Evolutionary conservation across 2,888 invertebrate genomes (phyloP).

Genomic region (Acanthosepion lycidas): DNA sequence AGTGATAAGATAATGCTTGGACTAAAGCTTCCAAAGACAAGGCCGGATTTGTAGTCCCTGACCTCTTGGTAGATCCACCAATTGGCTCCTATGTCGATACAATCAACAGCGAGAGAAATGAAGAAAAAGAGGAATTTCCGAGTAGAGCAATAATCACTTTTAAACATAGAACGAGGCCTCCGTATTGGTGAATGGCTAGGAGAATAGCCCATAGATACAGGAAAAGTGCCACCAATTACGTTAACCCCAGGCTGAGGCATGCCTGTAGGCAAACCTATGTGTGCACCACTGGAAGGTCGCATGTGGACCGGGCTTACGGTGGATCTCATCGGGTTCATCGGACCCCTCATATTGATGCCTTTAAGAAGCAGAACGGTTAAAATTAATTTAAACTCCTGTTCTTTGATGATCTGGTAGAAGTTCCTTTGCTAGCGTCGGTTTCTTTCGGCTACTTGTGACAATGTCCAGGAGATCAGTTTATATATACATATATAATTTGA

Average conservation of each 20-base stretch:
- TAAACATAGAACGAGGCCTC: slow-evolving; percentile 41
- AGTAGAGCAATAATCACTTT: slow-evolving; percentile 45
- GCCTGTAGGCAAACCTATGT: not conserved
- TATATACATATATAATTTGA: not conserved
- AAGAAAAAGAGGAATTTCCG: slow-evolving; percentile 41
- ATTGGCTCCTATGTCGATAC: slow-evolving; percentile 36
- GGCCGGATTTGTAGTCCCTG: slow-evolving; percentile 34
- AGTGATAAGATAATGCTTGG: not conserved
- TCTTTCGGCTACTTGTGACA: not conserved
- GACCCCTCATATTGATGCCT: slow-evolving; percentile 4
- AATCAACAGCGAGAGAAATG: slow-evolving; percentile 23
- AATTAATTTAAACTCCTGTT: not conserved
- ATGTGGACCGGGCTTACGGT: slow-evolving; percentile 34
- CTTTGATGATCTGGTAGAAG: not conserved
- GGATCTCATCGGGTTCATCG: slow-evolving; percentile 16
- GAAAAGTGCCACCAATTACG: not conserved
- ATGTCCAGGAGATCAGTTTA: not conserved
- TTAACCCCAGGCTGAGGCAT: slow-evolving; percentile 39
- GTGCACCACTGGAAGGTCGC: not conserved
- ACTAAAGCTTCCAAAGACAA: slow-evolving; percentile 22
- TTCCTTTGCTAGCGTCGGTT: not conserved
- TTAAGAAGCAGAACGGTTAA: not conserved
- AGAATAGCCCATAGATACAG: slow-evolving; percentile 36
- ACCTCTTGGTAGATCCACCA: slow-evolving; percentile 42
- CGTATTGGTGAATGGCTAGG: slow-evolving; percentile 36